Evolutionary conservation across 2,888 invertebrate genomes (phyloP).

Genomic region (Nipponacmea schrenckii): DNA sequence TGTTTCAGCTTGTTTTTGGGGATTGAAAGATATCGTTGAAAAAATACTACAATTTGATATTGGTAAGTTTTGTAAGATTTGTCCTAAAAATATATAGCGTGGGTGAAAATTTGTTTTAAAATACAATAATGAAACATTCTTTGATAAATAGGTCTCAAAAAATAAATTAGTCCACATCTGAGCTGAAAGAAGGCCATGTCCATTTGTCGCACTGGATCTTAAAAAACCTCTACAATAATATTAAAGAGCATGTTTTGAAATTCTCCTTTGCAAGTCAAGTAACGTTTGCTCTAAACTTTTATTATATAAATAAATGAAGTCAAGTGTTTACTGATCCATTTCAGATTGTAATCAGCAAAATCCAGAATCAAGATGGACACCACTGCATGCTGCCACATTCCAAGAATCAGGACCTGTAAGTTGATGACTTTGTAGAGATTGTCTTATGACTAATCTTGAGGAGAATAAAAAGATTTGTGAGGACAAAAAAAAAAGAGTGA

Average conservation of each 20-base stretch:
- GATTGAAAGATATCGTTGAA: constrained; percentile 58
- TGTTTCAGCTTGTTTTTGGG: constrained; percentile 64
- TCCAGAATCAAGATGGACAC: constrained; percentile 61
- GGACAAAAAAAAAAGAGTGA: neutral
- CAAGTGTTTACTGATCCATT: no score
- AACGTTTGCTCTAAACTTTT: no score
- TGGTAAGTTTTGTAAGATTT: constrained; percentile 40
- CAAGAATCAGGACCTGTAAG: constrained; percentile 66
- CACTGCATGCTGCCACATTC: constrained; percentile 65
- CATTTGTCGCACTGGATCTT: no score
- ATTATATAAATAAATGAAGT: no score
- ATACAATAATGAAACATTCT: no score
- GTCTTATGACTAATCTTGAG: neutral
- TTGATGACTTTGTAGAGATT: constrained; percentile 10
- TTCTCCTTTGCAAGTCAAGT: no score
- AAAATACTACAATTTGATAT: constrained; percentile 50
- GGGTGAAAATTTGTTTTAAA: no score
- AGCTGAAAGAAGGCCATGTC: no score
- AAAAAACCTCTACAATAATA: no score
- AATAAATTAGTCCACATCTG: no score
- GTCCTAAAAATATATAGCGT: neutral
- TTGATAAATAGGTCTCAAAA: no score
- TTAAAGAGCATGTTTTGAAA: no score
- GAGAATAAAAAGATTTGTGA: neutral
- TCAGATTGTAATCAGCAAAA: constrained; percentile 59